Evolutionary conservation across 2,797 vertebrate genomes (phyloP).

Genomic region (Parambassis ranga): DNA sequence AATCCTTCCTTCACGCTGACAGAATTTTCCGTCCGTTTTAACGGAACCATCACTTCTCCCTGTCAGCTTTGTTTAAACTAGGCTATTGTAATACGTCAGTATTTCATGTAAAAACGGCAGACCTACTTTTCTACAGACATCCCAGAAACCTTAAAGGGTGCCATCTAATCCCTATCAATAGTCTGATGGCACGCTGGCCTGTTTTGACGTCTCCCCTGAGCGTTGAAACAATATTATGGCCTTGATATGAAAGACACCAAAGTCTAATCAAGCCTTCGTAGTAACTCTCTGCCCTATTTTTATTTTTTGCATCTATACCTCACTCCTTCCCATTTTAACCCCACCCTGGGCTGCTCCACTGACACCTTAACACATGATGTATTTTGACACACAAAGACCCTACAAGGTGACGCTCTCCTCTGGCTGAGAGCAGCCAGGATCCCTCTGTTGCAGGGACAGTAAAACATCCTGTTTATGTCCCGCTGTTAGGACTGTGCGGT

Average conservation of each 20-base stretch:
- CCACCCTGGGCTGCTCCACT: neutral
- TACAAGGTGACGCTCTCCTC: conserved; percentile 47
- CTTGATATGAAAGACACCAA: conserved; percentile 43
- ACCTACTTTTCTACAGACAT: conserved; percentile 46
- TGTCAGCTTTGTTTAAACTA: conserved; percentile 14
- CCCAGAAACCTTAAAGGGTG: conserved; percentile 61
- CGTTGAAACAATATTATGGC: conserved; percentile 50
- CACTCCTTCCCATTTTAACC: neutral
- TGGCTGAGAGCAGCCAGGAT: conserved; percentile 42
- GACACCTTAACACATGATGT: neutral
- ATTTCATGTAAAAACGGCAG: conserved; percentile 24
- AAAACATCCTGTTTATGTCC: conserved; percentile 50
- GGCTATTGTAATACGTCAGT: conserved; percentile 29
- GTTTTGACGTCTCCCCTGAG: conserved; percentile 61
- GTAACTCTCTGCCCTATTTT: conserved; percentile 37
- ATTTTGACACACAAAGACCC: conserved; percentile 1
- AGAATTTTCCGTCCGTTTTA: neutral
- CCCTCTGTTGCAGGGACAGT: conserved; percentile 1
- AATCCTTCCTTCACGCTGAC: too few species aligned
- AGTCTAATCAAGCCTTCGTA: conserved; percentile 27
- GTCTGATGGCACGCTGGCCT: conserved; percentile 52
- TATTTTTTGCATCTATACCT: conserved; percentile 13
- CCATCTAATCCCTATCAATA: conserved; percentile 54
- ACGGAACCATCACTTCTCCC: neutral
- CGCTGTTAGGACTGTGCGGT: conserved; percentile 16